Base-by-base conservation (phyloP, 2,888 invertebrate species). In the Galeopsomyia nigrocyanea region DNA sequence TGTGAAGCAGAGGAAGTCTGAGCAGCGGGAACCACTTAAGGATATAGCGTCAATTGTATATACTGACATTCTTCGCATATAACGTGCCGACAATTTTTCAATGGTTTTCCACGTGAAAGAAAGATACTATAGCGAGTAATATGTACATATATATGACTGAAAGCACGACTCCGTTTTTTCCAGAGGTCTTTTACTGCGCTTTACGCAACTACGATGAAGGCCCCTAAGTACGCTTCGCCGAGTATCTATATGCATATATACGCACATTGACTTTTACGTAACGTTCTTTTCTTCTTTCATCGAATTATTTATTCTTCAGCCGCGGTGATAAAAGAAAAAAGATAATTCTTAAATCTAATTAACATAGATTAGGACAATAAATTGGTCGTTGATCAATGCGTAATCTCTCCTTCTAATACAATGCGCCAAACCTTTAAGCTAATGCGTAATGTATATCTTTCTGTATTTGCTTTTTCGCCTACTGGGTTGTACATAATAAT, bases 21-120 rank as follows among this genome's bases (percentile, higher is more conserved):
- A 77, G 79, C 79, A 79, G 79, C 78, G 79, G 79, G 77, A 79
- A 79, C 75, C 73, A 73, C 73, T 75, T 75, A 73, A 75, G 73
- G 73, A 75, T 5, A 5, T 68, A 73, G 49, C 67, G 67, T 64
- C 70, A 60, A 70, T 55, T 67, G 60, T 63, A 63, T n/a, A 66
- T 58, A 55, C 10, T 31, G 26, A 16, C 6, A 16, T 47, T 49
- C 61, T 22, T 61, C 39, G 65, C n/a, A 21, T 39, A 56, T 26
- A 26, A 49, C 64, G 64, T 47, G 67, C 53, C 26, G 61, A 70
- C 14, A 51, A 57, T 66, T 46, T 55, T 56, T 58, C 16, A n/a
- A 58, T 31, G 58, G 39, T 39, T 39, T 39, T 39, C 39, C 39
- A 14, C 58, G 31, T 50, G 7, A 65, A 57, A 69, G 39, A 69